Conservation (phyloP, 23 tunicate species). For the Phallusia fumigata region DNA sequence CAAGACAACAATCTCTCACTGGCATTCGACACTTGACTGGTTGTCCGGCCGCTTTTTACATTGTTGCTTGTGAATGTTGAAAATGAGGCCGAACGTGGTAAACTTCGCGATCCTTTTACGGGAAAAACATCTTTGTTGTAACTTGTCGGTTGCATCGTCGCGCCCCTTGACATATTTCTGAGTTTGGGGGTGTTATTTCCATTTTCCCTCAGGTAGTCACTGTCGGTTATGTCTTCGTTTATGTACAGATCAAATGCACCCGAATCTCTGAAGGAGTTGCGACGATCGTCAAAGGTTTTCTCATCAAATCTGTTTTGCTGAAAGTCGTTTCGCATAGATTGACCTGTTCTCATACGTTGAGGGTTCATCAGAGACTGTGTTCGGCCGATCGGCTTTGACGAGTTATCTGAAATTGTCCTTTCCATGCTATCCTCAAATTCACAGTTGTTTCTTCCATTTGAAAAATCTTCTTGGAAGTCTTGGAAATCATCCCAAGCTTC, state of each 20-base stretch:
- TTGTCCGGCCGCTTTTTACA: background rate
- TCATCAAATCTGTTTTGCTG: conserved; percentile 20
- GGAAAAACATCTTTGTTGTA: background rate
- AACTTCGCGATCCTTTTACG: background rate
- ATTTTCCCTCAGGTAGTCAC: background rate
- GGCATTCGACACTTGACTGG: conserved; percentile 32
- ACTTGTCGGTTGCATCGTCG: background rate
- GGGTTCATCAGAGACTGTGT: background rate
- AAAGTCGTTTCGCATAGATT: background rate
- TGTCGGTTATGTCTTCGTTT: conserved; percentile 13
- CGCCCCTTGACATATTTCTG: no score
- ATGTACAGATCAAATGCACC: conserved; percentile 26
- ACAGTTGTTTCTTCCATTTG: background rate
- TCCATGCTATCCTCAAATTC: background rate
- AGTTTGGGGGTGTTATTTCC: no score
- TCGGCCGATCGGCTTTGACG: background rate
- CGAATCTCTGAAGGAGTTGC: conserved; percentile 12
- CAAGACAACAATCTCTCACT: conserved; percentile 47
- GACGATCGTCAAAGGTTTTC: conserved; percentile 2
- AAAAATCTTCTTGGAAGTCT: background rate
- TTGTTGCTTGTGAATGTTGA: background rate
- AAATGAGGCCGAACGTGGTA: background rate
- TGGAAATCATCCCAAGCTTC: conserved; percentile 38
- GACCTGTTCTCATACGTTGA: background rate
- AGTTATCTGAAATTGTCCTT: conserved; percentile 1